Evolutionary conservation across 2,113 vertebrate species (phyloP), one percentile per base, ranked within the genome.

Genomic region (Mesoclemmys tuberculata): DNA sequence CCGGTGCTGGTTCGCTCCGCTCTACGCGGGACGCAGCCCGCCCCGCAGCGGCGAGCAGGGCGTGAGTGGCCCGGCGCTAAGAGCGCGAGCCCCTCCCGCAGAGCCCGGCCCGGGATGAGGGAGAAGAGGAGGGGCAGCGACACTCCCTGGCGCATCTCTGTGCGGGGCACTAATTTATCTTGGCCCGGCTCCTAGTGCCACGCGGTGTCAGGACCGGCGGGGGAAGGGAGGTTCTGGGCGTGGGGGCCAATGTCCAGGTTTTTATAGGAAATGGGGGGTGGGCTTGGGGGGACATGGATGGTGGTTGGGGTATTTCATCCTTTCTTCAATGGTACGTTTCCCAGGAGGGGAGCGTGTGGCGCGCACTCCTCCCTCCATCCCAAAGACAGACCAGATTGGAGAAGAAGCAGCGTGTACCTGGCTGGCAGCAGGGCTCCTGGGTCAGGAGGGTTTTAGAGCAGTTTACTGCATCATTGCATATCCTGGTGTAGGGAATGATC

Each of bases 91-190:
- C 14, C 51, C 44, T 49, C 1, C 3, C 19, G 96, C 92, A 95
- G 90, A 97, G 98, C 97, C 91, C 97, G 98, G 98, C 97, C 91
- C 97, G 98, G 98, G 93, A 97, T 98, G 98, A 98, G 98, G 46
- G 46, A 46, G 46, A 46, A 97, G 98, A 99, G 98, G 96, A 99
- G 99, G 99, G 99, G 98, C 99, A 99, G 98, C 99, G 98, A 97
- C 99, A 99, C 97, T 99, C 99, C 79, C 95, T 99, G 97, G 99
- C 99, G 98, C 99, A 99, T 98, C 98, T 99, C 87, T 99, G 99
- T 96, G 99, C 99, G 2, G 99, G 99, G 3, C 1, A 7, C 12
- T 18, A 6, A 8, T 11, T 10, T 61, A 19, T 44, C 8, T 35
- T 13, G 18, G 26, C 22, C 10, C 22, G 13, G 9, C 49, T 52